Evolutionary conservation across 2,888 invertebrate species (phyloP).

Genomic region (Lasioglossum morio): DNA sequence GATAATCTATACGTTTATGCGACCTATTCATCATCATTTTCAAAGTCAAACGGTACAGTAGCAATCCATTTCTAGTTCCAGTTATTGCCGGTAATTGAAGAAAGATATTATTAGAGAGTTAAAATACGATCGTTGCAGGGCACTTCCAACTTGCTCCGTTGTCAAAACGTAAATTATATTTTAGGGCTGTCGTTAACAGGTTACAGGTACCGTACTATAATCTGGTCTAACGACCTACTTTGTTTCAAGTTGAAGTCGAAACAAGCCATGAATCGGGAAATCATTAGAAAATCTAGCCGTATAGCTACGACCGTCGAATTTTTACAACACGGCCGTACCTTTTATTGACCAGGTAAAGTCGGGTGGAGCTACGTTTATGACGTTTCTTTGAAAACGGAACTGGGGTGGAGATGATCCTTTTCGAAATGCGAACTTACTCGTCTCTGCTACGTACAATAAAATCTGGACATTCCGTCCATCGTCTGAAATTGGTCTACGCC

Average conservation of each 20-base stretch:
- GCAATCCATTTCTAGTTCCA: neutral
- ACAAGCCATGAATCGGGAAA: constrained; percentile 11
- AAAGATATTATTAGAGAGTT: no score
- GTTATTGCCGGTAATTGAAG: constrained; percentile 5
- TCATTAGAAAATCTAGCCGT: no score
- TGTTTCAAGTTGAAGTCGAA: constrained; percentile 18
- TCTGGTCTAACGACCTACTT: neutral
- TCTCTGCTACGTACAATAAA: neutral
- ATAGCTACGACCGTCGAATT: no score
- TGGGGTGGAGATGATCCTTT: constrained; percentile 26
- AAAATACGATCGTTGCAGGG: neutral
- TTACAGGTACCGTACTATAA: no score
- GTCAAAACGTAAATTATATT: no score
- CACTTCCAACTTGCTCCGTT: neutral
- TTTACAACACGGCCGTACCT: neutral
- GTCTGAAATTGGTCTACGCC: neutral
- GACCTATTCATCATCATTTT: neutral
- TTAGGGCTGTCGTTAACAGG: no score
- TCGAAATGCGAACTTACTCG: neutral
- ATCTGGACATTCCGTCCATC: neutral
- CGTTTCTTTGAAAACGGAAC: neutral
- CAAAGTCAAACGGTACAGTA: neutral
- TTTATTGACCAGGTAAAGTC: neutral
- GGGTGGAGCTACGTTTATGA: constrained; percentile 42
- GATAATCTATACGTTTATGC: neutral